These are phyloP conservation scores for Nycticryphes semicollaris DNA, from an alignment of 2,113 vertebrate species.

Conservation along the genomic window DNA sequence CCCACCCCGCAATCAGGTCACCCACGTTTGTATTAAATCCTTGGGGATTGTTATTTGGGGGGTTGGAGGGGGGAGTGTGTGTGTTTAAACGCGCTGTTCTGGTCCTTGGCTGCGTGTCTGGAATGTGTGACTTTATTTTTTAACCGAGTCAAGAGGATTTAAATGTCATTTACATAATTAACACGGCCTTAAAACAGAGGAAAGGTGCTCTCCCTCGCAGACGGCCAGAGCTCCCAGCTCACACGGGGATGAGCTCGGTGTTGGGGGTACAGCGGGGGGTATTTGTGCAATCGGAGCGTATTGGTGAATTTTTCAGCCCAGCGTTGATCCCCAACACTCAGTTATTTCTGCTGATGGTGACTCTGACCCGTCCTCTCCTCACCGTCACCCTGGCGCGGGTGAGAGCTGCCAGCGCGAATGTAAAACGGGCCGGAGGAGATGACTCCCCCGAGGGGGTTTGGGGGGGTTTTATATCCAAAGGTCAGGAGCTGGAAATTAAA, in stretches of 20 bases:
- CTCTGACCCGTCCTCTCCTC: background rate
- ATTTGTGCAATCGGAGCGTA: accelerated
- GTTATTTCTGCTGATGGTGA: background rate
- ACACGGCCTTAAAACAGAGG: background rate
- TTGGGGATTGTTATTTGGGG: background rate
- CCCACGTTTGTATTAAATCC: background rate
- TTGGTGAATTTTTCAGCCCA: background rate
- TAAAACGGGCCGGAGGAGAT: constrained; percentile 13
- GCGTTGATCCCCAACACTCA: background rate
- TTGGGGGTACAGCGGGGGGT: accelerated
- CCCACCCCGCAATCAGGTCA: background rate
- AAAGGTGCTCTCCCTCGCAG: background rate
- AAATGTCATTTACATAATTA: constrained; percentile 57
- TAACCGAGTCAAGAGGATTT: background rate
- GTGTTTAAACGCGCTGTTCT: background rate
- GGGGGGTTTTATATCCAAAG: constrained; percentile 24
- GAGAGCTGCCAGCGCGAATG: background rate
- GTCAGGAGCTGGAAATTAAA: constrained; percentile 61
- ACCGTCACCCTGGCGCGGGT: background rate
- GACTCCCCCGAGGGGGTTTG: background rate
- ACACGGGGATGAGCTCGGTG: accelerated
- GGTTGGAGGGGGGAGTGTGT: no score
- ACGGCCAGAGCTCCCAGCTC: background rate
- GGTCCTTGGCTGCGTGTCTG: background rate
- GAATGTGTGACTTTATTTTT: background rate